Evolutionary conservation across 2,888 invertebrate species (phyloP), one percentile per base, ranked within the genome.

Genomic region (Lepidocyrtoides sp.): DNA sequence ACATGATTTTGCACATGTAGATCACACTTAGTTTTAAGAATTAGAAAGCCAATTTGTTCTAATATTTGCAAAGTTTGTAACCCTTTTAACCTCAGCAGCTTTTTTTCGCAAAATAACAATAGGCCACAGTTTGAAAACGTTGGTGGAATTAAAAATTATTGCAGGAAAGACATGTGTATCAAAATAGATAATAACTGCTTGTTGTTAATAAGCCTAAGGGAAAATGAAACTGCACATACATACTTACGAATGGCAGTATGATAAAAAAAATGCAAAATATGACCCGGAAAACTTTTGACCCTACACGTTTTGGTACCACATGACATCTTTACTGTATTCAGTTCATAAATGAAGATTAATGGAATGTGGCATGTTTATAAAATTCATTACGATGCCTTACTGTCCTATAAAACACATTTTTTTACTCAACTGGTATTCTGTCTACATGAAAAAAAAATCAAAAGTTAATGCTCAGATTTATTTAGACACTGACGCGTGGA

Each of bases 221-320:
- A 81, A 81, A 81, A n/a, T 81, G 57, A 81, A 79, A 79, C 79
- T 75, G 77, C 41, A 29, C 26, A 41, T 54, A 79, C 14, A n/a
- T 8, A 81, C 2, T 57, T 69, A 5, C 14, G 32, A 44, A n/a
- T 44, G n/a, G 44, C 26, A 79, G 20, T 5, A 72, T 14, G 20
- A 12, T 51, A 54, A 60, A 57, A 77, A 60, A 7, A 72, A 89
- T 89, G 54, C 77, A 84, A 84, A 84, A 48, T 48, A 41, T 86
- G 91, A 91, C 91, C 91, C 72, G 86, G 86, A 91, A 91, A 91
- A 91, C 86, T 91, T 69, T 86, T 91, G 91, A 86, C 91, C 91
- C 79, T 44, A 8, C 23, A 14, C 29, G 12, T 14, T 14, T 20
- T 41, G 29, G 3, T 36, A 36, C 36, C 36, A 36, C 36, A 36